These are phyloP conservation scores for Drosophila yakuba DNA, from an alignment of 1,140 invertebrate genomes.

Conservation along the genomic window DNA sequence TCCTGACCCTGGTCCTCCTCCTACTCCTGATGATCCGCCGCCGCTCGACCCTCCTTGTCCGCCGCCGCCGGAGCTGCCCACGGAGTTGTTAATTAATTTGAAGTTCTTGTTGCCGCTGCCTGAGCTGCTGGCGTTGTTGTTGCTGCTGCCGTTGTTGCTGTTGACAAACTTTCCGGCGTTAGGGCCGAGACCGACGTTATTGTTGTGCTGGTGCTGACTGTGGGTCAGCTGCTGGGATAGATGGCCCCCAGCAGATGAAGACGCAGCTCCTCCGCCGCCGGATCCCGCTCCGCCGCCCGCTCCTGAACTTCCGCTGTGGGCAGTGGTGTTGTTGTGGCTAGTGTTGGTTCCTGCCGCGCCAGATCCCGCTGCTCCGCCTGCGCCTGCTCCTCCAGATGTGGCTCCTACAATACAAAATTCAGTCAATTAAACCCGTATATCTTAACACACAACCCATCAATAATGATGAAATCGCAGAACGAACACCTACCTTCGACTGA, in stretches of 20 bases:
- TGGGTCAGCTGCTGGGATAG: slow-evolving; percentile 40
- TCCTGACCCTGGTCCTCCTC: slow-evolving; percentile 20
- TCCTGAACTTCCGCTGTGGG: slow-evolving; percentile 46
- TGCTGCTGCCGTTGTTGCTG: slow-evolving; percentile 30
- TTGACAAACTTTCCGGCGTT: slow-evolving; percentile 39
- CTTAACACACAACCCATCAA: neutral
- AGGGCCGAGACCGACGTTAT: slow-evolving; percentile 44
- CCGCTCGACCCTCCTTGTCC: slow-evolving; percentile 9
- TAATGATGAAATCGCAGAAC: too few species aligned
- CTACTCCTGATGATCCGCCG: slow-evolving; percentile 26
- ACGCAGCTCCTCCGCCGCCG: slow-evolving; percentile 33
- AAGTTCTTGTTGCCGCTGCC: slow-evolving; percentile 64
- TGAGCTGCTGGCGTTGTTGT: slow-evolving; percentile 24
- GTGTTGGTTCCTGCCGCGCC: slow-evolving; percentile 44
- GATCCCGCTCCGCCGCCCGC: slow-evolving; percentile 33
- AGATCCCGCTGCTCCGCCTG: slow-evolving; percentile 36
- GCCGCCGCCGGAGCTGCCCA: slow-evolving; percentile 27
- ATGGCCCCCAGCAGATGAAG: slow-evolving; percentile 26
- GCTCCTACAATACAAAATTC: slow-evolving; percentile 21
- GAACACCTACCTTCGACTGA: slow-evolving; percentile 73
- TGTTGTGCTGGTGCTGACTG: slow-evolving; percentile 44
- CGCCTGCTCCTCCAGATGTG: slow-evolving; percentile 43
- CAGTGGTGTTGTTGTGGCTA: slow-evolving; percentile 57
- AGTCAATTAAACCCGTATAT: neutral
- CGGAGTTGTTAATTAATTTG: slow-evolving; percentile 78